Conservation (phyloP, 2,113 vertebrate genomes). For the Xenus cinereus region DNA sequence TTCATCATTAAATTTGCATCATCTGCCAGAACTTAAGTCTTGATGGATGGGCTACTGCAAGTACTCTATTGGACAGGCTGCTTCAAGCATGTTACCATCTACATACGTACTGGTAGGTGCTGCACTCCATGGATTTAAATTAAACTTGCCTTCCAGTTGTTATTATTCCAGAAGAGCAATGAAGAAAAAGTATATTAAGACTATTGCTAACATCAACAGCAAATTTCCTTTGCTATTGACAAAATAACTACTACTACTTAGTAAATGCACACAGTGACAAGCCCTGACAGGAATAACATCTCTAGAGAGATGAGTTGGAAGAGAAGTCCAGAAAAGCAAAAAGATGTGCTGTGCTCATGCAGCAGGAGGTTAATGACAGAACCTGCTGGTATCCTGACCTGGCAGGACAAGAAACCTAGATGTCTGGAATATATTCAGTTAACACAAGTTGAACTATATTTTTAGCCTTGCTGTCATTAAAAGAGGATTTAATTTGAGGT, state of each 20-base stretch:
- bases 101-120: background rate
- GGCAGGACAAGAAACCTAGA: background rate
- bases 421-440: background rate
- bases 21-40: background rate
- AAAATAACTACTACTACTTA: background rate
- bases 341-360: background rate
- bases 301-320: background rate
- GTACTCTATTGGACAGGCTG: background rate
- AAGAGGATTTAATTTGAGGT: background rate
- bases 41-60: background rate
- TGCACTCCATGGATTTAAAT: background rate
- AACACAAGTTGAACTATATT: background rate
- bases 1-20: constrained; percentile 22
- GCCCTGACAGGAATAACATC: background rate
- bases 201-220: background rate
- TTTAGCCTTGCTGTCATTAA: background rate
- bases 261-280: background rate
- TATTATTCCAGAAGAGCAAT: background rate
- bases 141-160: background rate
- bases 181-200: background rate
- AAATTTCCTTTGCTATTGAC: background rate
- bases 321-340: background rate
- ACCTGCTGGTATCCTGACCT: background rate
- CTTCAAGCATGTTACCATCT: background rate
- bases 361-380: constrained; percentile 1